Conservation (phyloP, 2,797 vertebrate species). For the Naso thynnoides region DNA sequence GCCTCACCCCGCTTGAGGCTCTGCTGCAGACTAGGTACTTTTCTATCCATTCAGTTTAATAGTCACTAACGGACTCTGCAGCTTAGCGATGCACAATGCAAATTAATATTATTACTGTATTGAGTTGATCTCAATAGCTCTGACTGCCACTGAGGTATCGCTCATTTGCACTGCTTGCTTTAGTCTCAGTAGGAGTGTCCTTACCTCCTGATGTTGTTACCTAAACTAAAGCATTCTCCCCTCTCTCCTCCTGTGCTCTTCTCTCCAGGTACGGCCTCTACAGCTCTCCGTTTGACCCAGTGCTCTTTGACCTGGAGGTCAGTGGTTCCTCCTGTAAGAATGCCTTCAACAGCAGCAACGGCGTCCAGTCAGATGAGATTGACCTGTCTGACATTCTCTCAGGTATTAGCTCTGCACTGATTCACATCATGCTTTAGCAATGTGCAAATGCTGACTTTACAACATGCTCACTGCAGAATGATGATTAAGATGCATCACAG, state of each 20-base stretch:
- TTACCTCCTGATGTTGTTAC: background rate
- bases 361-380: slow-evolving; percentile 98
- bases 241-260: background rate
- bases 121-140: background rate
- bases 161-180: background rate
- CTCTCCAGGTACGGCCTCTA: slow-evolving; percentile 94
- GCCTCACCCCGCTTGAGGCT: slow-evolving; percentile 96
- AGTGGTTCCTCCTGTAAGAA: slow-evolving; percentile 98
- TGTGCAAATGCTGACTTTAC: background rate
- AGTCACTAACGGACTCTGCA: background rate
- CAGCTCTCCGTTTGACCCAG: slow-evolving; percentile 98
- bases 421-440: background rate
- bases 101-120: too few species aligned
- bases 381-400: slow-evolving; percentile 98
- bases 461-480: background rate
- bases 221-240: background rate
- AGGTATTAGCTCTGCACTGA: slow-evolving; percentile 79
- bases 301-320: slow-evolving; percentile 99
- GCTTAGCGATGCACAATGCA: background rate
- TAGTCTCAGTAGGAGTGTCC: background rate
- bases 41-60: background rate
- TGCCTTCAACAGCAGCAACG: slow-evolving; percentile 94
- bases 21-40: slow-evolving; percentile 95
- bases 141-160: background rate
- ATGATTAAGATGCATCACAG: background rate